Evolutionary conservation across 2,888 invertebrate genomes (phyloP).

Genomic region (Escarpia spicata): DNA sequence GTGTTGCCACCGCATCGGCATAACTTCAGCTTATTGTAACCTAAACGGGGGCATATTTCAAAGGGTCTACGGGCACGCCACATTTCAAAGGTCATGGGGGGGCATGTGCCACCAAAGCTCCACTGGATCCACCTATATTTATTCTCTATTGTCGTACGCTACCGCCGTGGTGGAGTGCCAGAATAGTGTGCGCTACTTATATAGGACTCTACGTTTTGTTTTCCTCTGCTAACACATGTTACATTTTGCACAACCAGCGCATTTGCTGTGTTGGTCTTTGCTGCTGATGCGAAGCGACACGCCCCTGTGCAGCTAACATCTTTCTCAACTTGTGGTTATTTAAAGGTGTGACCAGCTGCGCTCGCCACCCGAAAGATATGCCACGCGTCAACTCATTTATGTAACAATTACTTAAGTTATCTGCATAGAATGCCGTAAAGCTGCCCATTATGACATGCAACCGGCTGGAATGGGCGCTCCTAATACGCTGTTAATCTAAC

Average conservation of each 20-base stretch:
- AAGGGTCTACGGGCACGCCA: too few relatives aligned
- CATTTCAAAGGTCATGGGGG: too few relatives aligned
- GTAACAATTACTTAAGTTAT: slow-evolving; percentile 13
- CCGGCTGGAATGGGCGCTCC: not conserved
- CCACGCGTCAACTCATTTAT: slow-evolving; percentile 12
- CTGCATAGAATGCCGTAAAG: not conserved
- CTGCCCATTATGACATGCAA: not conserved
- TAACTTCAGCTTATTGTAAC: too few relatives aligned
- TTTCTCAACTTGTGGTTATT: not conserved
- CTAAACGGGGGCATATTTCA: too few relatives aligned
- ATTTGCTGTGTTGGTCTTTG: not conserved
- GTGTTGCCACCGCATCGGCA: too few relatives aligned
- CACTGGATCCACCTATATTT: too few relatives aligned
- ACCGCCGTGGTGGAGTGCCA: not conserved
- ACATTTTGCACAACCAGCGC: not conserved
- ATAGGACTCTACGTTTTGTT: not conserved
- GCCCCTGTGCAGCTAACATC: not conserved
- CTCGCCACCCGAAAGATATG: not conserved
- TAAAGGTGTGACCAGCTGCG: not conserved
- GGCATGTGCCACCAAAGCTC: too few relatives aligned
- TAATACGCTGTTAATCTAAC: not conserved
- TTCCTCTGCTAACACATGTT: not conserved
- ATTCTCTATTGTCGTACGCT: too few relatives aligned
- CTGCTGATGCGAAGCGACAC: not conserved
- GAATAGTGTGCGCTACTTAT: not conserved